Base-by-base conservation (phyloP, 2,888 invertebrate genomes). In the Pteria penguin region DNA sequence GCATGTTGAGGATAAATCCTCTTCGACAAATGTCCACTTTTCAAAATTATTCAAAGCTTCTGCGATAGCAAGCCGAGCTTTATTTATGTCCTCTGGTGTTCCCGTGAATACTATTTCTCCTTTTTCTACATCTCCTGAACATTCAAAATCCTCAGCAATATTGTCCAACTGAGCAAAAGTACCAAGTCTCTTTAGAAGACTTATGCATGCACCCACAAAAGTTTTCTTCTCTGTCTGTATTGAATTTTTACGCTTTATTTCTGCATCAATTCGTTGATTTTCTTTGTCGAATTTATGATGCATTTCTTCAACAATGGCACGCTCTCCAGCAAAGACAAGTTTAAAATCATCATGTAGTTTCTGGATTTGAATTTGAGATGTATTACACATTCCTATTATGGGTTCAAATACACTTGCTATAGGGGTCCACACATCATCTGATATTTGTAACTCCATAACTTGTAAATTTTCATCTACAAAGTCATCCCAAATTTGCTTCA, bases 321-420 rank as follows among this genome's bases (percentile, higher is more conserved):
- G 33, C 22, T 65, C n/a, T 5, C 76, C 76, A 52, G 73, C 70
- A 32, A 77, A 60, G 5, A 77, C 57, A 18, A 77, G 31, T 11
- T 36, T 69, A 11, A 63, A 14, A 24, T 45, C 22, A n/a, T 36
- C 57, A 24, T 54, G 22, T 18, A 63, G 45, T 22, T 54, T n/a
- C n/a, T 36, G 2, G 36, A 55, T 33, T 24, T 58, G n/a, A 32
- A 77, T 26, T 11, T 31, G 52, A 0, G 62, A 62, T 22, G 65
- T 33, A 14, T 32, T 54, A 32, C 69, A 55, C 11, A 27, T 29
- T 18, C 69, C 57, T 24, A 33, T 32, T 22, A 32, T 60, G 3
- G 57, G 31, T 18, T 67, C 57, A 3, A 73, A 31, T 32, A 65
- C 65, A 32, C 45, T 31, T n/a, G 54, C 24, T 8, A 73, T 45